Conservation (phyloP, 2,113 vertebrate species). For the Psittacula cyanocephala region DNA sequence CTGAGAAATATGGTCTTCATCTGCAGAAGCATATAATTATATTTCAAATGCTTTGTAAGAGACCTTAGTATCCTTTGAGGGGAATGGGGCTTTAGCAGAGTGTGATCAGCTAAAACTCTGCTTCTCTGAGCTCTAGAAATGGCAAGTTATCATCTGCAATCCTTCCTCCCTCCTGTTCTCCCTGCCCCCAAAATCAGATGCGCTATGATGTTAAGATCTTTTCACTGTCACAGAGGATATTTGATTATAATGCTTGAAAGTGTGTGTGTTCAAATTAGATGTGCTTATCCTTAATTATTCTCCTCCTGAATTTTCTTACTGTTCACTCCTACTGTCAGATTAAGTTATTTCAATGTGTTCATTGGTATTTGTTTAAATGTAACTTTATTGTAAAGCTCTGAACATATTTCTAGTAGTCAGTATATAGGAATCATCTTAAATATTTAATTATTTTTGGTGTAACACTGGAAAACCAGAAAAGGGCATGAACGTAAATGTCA, state of each 20-base stretch:
- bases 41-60: not conserved
- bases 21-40: not conserved
- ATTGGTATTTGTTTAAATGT: not conserved
- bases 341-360: not conserved
- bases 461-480: not conserved
- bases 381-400: not conserved
- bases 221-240: conserved; percentile 24
- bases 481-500: not conserved
- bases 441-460: not conserved
- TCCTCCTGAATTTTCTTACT: not conserved
- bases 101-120: not conserved
- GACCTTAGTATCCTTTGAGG: not conserved
- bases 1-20: not conserved
- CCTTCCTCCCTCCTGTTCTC: not conserved
- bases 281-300: not conserved
- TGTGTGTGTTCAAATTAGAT: not conserved
- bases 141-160: not conserved
- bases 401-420: not conserved
- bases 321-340: not conserved
- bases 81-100: not conserved
- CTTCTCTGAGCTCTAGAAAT: not conserved
- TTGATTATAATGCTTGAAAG: not conserved
- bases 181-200: rapidly evolving
- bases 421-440: not conserved
- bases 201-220: not conserved